These are phyloP conservation scores for Aleiodes sp. DNA, from an alignment of 1,140 invertebrate genomes.

Conservation along the genomic window DNA sequence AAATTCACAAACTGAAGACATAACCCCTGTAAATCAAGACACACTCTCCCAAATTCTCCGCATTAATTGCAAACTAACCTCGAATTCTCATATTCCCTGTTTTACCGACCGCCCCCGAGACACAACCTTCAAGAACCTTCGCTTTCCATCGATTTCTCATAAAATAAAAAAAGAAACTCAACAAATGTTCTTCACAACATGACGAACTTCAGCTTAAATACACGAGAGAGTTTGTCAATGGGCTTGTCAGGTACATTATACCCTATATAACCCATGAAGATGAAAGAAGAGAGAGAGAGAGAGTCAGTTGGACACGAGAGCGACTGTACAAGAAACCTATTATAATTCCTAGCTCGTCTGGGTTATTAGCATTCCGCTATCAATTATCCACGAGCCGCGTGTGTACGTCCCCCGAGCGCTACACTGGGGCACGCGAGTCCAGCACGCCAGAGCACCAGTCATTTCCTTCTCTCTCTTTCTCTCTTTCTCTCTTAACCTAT, in stretches of 20 bases:
- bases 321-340: constrained; percentile 50
- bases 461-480: constrained; percentile 22
- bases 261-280: constrained; percentile 2
- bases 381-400: constrained; percentile 52
- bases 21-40: too few relatives aligned
- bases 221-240: constrained; percentile 1
- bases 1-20: too few relatives aligned
- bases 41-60: too few relatives aligned
- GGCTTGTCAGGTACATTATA: neutral
- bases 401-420: constrained; percentile 28
- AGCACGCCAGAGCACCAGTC: neutral
- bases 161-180: neutral
- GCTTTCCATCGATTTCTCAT: neutral
- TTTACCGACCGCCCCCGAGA: too few relatives aligned
- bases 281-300: neutral
- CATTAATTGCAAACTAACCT: too few relatives aligned
- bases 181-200: neutral
- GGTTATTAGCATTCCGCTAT: constrained; percentile 61
- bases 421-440: constrained; percentile 24
- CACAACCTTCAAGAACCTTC: too few relatives aligned
- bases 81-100: too few relatives aligned
- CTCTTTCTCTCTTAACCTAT: constrained; percentile 21
- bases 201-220: constrained; percentile 29
- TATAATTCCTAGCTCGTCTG: constrained; percentile 58
- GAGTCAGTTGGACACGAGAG: constrained; percentile 30